Base-by-base conservation (phyloP, 2,888 invertebrate genomes). In the Drosophila seclusa region DNA sequence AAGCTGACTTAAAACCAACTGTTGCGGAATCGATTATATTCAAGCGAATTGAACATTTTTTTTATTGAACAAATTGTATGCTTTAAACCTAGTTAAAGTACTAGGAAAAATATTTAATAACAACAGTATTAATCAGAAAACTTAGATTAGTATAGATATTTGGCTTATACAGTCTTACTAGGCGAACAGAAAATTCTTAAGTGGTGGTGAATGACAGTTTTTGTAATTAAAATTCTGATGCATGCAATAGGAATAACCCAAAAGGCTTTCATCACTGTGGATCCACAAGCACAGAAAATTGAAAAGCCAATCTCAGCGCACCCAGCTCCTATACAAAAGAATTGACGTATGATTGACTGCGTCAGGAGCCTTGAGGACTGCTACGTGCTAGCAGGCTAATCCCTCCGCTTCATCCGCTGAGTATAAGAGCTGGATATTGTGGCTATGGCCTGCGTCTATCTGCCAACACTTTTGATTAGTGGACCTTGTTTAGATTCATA, bases 361-460 rank as follows among this genome's bases (percentile, higher is more conserved):
- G 11, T 8, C 45, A 21, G 11, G 18, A 21, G 10, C 42, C 27
- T 21, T 32, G 42, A 24, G n/a, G 40, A 38, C 18, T 4, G 3
- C 52, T 68, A 68, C 68, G 68, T 68, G 68, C 70, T 70, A 38
- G 13, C 24, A 32, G 32, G n/a, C 68, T 68, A 68, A 68, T 68
- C 52, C 50, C 45, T 38, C 27, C 53, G 42, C 42, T 70, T 69
- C 42, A n/a, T 18, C 10, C 11, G 1, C 10, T 10, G 36, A 52
- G 52, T 42, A 31, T 10, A 13, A n/a, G 27, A 42, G 5, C 27
- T 59, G 59, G 58, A 21, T 50, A 24, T 48, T 54, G 68, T 16
- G 57, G 24, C 10, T 10, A 24, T 27, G 18, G 36, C 24, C 32
- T n/a, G 34, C 5, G 13, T 18, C 38, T 40, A 29, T 10, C 57